Conservation (phyloP, 2,888 invertebrate species). For the Cepaea hortensis region DNA sequence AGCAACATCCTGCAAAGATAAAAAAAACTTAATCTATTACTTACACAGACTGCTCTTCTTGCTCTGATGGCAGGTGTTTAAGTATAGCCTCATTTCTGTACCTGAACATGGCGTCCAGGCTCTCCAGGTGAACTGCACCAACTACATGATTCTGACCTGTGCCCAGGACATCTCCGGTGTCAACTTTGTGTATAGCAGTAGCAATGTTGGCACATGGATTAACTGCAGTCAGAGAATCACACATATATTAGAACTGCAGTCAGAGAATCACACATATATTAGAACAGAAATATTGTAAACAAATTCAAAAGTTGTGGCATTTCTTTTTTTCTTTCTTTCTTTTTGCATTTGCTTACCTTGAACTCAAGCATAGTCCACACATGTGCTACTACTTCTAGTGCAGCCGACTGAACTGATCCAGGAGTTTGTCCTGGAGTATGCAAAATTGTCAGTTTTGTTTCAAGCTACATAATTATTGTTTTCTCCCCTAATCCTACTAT, state of each 20-base stretch:
- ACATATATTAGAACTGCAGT: conserved; percentile 20
- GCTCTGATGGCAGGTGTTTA: conserved; percentile 61
- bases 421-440: too few species aligned
- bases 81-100: conserved; percentile 66
- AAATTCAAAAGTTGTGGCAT: background rate
- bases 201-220: conserved; percentile 40
- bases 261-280: background rate
- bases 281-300: background rate
- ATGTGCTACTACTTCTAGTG: too few species aligned
- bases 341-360: too few species aligned
- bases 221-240: conserved; percentile 29
- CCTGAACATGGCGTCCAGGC: conserved; percentile 65
- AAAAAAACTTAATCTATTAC: background rate
- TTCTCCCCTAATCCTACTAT: too few species aligned
- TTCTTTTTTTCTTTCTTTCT: too few species aligned
- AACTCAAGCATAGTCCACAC: too few species aligned
- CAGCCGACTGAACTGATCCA: too few species aligned
- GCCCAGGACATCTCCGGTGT: conserved; percentile 69
- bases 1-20: background rate
- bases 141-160: conserved; percentile 67
- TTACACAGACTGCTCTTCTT: conserved; percentile 49
- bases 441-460: too few species aligned
- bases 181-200: conserved; percentile 63
- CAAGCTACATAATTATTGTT: too few species aligned
- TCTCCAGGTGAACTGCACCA: conserved; percentile 65